These are phyloP conservation scores for Drosophila bocqueti DNA, from an alignment of 1,140 invertebrate species.

Conservation along the genomic window DNA sequence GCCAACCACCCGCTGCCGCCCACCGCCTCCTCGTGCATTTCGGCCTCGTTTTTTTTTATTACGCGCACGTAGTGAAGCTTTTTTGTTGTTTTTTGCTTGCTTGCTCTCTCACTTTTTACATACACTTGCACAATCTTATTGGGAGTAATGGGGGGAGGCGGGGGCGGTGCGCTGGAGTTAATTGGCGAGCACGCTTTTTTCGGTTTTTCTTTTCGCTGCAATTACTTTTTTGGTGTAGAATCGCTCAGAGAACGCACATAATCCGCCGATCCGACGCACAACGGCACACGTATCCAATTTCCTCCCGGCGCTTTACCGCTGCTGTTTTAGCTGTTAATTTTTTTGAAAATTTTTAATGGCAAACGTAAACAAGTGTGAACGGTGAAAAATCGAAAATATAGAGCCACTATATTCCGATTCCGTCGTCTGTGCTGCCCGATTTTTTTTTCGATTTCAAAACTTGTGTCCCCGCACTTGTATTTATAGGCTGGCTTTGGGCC, in stretches of 20 bases:
- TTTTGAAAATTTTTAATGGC: constrained; percentile 27
- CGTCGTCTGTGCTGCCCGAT: constrained; percentile 17
- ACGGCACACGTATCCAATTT: constrained; percentile 30
- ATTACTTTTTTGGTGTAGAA: constrained; percentile 24
- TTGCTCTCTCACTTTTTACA: constrained; percentile 62
- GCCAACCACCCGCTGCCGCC: constrained; percentile 20
- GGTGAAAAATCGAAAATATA: constrained; percentile 35
- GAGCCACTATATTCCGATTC: constrained; percentile 32
- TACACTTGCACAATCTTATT: constrained; percentile 70
- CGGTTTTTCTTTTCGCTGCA: constrained; percentile 53
- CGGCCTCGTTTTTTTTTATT: constrained; percentile 79
- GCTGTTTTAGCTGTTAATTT: not conserved
- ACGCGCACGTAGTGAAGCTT: constrained; percentile 70
- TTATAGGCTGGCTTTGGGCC: not conserved
- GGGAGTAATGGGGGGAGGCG: constrained; percentile 8
- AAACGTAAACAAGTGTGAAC: constrained; percentile 41
- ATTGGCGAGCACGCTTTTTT: constrained; percentile 35
- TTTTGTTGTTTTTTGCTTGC: constrained; percentile 41
- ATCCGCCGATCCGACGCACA: constrained; percentile 32
- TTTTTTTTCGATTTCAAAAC: constrained; percentile 8
- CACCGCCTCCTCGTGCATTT: constrained; percentile 66
- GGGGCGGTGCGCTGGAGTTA: constrained; percentile 27
- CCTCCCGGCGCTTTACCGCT: constrained; percentile 18
- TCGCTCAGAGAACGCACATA: constrained; percentile 28
- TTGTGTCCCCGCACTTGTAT: constrained; percentile 1